These are phyloP conservation scores for Scylla paramamosain DNA, from an alignment of 1,140 invertebrate species.

Conservation along the genomic window DNA sequence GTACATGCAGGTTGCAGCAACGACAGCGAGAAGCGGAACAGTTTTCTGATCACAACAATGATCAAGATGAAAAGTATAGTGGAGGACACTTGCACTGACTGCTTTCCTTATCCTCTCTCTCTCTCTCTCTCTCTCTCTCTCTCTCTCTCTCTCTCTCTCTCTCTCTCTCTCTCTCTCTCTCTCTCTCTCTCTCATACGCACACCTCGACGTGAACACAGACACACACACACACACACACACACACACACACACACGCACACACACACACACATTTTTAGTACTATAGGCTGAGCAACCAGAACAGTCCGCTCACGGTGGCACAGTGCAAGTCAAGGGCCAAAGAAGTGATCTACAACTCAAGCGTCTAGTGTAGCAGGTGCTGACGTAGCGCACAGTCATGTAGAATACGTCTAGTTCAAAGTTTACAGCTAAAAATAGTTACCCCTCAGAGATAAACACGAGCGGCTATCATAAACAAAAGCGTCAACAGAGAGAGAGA, in stretches of 20 bases:
- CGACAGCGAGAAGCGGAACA: conserved; percentile 39
- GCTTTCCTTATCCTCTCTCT: neutral
- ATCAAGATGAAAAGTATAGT: neutral
- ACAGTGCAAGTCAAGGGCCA: conserved; percentile 67
- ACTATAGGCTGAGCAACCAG: neutral
- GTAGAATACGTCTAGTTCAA: conserved; percentile 34
- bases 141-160: conserved; percentile 10
- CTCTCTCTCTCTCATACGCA: neutral
- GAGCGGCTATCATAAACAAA: neutral
- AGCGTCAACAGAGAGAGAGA: neutral
- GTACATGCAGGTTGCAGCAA: conserved; percentile 56
- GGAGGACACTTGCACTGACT: neutral
- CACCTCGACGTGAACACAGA: too few relatives aligned
- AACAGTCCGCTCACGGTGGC: conserved; percentile 49
- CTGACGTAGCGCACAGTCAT: conserved; percentile 53
- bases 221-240: too few relatives aligned
- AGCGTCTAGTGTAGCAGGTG: conserved; percentile 60
- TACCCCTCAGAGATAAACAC: neutral
- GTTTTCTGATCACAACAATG: conserved; percentile 33
- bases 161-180: conserved; percentile 14
- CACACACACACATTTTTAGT: neutral
- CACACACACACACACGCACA: neutral
- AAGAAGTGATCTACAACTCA: conserved; percentile 57
- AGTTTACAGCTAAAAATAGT: conserved; percentile 15
- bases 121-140: neutral